Conservation (phyloP, 2,888 invertebrate species). For the Tetropium fuscum region DNA sequence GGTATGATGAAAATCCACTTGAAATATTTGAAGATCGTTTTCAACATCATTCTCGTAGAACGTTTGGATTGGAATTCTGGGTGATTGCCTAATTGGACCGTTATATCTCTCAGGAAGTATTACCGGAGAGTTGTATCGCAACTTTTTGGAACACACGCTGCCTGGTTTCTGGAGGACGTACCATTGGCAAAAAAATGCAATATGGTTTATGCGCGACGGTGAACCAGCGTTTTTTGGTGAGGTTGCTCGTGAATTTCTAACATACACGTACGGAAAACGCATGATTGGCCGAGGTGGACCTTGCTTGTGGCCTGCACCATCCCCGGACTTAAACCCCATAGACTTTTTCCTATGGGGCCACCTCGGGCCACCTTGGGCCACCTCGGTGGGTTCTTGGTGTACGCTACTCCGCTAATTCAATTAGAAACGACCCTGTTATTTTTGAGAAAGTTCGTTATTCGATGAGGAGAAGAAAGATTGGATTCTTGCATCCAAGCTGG, state of each 20-base stretch:
- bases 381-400: too few species aligned
- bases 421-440: too few species aligned
- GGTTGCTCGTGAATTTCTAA: constrained; percentile 18
- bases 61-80: constrained; percentile 34
- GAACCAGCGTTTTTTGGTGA: constrained; percentile 43
- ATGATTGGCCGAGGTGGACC: constrained; percentile 10
- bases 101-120: constrained; percentile 28
- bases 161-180: constrained; percentile 20
- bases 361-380: not conserved
- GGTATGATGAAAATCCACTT: constrained; percentile 30
- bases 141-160: constrained; percentile 20
- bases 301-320: constrained; percentile 19
- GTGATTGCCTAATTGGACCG: constrained; percentile 32
- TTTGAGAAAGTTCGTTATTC: constrained; percentile 12
- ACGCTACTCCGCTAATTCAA: not conserved
- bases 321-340: not conserved
- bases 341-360: not conserved
- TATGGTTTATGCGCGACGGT: constrained; percentile 50
- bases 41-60: constrained; percentile 33
- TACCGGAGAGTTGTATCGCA: constrained; percentile 22
- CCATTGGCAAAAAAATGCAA: constrained; percentile 34
- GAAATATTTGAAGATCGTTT: constrained; percentile 18
- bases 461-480: constrained; percentile 27
- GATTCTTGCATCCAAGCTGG: constrained; percentile 24
- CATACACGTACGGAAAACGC: constrained; percentile 5